These are phyloP conservation scores for Hoplodrina blanda DNA, from an alignment of 2,888 invertebrate genomes.

Conservation along the genomic window DNA sequence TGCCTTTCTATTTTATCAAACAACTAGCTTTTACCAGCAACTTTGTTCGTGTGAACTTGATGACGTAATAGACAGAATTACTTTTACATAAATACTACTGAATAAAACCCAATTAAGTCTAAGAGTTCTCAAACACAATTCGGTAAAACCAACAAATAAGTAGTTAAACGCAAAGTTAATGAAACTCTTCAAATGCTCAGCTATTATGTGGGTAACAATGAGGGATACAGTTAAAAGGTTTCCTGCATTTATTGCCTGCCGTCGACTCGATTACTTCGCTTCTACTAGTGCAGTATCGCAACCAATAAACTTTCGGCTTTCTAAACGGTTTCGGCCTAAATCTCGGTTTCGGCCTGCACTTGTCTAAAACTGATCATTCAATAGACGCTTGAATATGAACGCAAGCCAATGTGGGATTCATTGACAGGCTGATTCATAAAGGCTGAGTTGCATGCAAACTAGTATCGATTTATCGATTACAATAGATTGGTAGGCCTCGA, in stretches of 20 bases:
- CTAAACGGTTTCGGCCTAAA: conserved; percentile 1
- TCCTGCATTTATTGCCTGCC: conserved; percentile 55
- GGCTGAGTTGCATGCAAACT: conserved; percentile 4
- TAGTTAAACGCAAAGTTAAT: conserved; percentile 25
- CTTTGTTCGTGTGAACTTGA: too few species aligned
- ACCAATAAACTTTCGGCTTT: conserved; percentile 16
- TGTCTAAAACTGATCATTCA: conserved; percentile 12
- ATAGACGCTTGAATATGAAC: conserved; percentile 9
- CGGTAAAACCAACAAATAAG: background rate
- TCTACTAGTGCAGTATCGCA: conserved; percentile 11
- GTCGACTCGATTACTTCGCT: conserved; percentile 28
- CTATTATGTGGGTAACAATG: conserved; percentile 34
- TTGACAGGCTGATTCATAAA: background rate
- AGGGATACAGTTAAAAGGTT: conserved; percentile 60
- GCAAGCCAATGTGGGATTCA: background rate
- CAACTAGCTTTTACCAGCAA: too few species aligned
- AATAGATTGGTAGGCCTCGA: background rate
- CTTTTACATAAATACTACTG: background rate
- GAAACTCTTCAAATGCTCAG: conserved; percentile 27
- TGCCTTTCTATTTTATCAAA: too few species aligned
- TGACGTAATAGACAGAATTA: background rate
- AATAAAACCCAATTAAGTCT: background rate
- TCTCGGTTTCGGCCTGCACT: conserved; percentile 18
- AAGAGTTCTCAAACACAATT: background rate
- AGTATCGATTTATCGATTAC: conserved; percentile 22